Conservation (phyloP, 2,888 invertebrate genomes). For the Digitonthophagus gazella region DNA sequence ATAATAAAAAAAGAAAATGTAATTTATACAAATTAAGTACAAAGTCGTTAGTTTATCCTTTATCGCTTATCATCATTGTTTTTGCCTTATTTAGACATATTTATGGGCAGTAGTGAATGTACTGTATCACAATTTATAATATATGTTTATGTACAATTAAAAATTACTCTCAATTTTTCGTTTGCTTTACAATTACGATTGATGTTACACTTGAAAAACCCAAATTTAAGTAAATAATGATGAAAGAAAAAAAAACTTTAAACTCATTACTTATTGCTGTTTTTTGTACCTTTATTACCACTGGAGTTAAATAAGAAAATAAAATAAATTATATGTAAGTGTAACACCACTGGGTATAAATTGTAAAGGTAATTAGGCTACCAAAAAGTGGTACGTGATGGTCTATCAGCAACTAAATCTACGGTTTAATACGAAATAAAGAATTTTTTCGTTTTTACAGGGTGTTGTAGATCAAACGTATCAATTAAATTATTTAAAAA, state of each 20-base stretch:
- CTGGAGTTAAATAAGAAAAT: background rate
- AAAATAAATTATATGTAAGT: background rate
- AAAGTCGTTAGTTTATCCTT: background rate
- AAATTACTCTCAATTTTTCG: background rate
- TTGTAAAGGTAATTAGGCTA: background rate
- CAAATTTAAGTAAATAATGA: background rate
- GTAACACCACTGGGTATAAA: background rate
- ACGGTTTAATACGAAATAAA: background rate
- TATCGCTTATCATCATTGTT: background rate
- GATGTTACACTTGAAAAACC: background rate
- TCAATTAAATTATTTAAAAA: too few relatives aligned
- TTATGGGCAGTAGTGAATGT: background rate
- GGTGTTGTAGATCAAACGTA: too few relatives aligned
- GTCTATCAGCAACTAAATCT: background rate
- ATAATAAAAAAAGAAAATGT: background rate
- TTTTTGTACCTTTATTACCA: background rate
- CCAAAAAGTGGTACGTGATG: constrained; percentile 3
- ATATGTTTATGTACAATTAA: background rate
- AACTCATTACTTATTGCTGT: background rate
- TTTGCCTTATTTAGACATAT: background rate
- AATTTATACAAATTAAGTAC: background rate
- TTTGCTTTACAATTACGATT: background rate
- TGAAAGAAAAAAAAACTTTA: background rate
- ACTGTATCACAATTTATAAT: background rate
- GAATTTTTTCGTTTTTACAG: background rate